Evolutionary conservation across 2,113 vertebrate species (phyloP), one percentile per base, ranked within the genome.

Genomic region (Colistium nudipinnis): DNA sequence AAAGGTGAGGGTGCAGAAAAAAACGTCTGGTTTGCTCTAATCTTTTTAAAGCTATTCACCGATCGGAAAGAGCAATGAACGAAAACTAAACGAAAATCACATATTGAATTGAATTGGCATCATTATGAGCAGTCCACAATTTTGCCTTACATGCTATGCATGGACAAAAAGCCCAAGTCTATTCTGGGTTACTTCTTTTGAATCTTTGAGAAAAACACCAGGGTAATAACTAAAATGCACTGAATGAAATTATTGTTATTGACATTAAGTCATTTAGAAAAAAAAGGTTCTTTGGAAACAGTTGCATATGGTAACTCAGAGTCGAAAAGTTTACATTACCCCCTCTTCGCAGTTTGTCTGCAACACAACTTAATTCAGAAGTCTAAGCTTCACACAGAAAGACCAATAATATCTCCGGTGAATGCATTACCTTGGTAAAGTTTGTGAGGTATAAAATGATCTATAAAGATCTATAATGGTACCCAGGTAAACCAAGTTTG

Each of bases 91-190:
- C n/a, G n/a, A n/a, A n/a, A n/a, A n/a, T n/a, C n/a, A 78, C 69
- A 82, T 74, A 73, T 54, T 63, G 60, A 79, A 2, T n/a, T n/a
- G n/a, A n/a, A 75, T 66, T 83, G 79, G 57, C 51, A 65, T 62
- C 63, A 57, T 84, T 80, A 73, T 78, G 60, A 76, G 65, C 49
- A 49, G 53, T 52, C 41, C 47, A 72, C 80, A 81, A 86, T 87
- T 83, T 85, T 78, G 71, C 71, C 68, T 84, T 84, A 80, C 81
- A 84, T 77, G 78, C 66, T 48, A 81, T 70, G 72, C 63, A 82
- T 78, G 70, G 75, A 78, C 41, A 62, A 51, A n/a, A n/a, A n/a
- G n/a, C n/a, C n/a, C n/a, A n/a, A n/a, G n/a, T n/a, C n/a, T n/a
- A n/a, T n/a, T n/a, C n/a, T n/a, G n/a, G 22, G 14, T 17, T 25